phyloP scores from a whole-genome alignment of 2,797 vertebrate genomes.

The Linurgus olivaceus region DNA sequence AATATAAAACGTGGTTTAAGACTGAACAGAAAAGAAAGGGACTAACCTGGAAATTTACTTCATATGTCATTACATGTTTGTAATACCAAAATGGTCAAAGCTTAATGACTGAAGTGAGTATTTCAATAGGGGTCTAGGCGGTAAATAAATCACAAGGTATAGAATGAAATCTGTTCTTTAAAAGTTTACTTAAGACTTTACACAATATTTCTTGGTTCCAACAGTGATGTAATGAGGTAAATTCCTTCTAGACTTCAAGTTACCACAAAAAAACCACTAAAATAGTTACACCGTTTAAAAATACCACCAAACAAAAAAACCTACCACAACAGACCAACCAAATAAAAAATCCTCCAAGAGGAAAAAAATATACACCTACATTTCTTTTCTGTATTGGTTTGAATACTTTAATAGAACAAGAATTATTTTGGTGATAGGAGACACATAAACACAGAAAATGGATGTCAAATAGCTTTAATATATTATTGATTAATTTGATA shows the following conservation, averaged over 20 bases:
- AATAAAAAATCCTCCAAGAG: neutral
- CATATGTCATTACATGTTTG: neutral
- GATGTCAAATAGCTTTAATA: neutral
- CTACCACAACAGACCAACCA: neutral
- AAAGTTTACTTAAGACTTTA: neutral
- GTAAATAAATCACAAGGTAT: neutral
- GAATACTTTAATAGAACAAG: neutral
- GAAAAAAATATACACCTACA: neutral
- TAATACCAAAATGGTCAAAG: neutral
- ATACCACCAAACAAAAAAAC: rapidly evolving
- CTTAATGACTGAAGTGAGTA: neutral
- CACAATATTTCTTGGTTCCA: neutral
- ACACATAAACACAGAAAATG: neutral
- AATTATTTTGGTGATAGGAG: neutral
- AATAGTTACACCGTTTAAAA: neutral
- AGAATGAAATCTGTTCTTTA: neutral
- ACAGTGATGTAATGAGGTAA: neutral
- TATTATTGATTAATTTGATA: neutral
- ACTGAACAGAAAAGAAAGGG: neutral
- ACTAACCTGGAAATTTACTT: slow-evolving; percentile 12
- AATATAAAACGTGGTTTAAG: neutral
- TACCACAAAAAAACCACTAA: neutral
- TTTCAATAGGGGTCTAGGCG: neutral
- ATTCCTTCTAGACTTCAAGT: neutral
- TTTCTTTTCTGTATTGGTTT: neutral